phyloP scores from a whole-genome alignment of 2,113 vertebrate species.

The Eurypyga helias region DNA sequence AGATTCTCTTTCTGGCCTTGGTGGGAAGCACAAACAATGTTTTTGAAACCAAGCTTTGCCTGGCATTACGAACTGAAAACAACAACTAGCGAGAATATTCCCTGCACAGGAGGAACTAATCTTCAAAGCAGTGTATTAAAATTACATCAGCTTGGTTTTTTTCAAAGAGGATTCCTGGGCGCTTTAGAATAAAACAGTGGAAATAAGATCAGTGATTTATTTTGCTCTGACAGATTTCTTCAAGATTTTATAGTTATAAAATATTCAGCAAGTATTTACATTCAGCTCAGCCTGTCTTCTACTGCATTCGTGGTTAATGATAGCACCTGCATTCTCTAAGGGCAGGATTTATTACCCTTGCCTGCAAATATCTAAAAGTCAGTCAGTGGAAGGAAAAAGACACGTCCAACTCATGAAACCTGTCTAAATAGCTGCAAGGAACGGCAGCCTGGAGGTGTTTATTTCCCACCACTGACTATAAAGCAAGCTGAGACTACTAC shows the following conservation, averaged over 20 bases:
- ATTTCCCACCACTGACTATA: background rate
- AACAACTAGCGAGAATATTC: background rate
- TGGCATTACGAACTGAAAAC: background rate
- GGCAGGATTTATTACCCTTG: background rate
- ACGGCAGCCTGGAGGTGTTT: background rate
- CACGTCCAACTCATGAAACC: background rate
- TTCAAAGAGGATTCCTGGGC: background rate
- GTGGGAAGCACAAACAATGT: background rate
- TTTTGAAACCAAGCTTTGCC: background rate
- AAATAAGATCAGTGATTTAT: background rate
- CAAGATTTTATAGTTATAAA: background rate
- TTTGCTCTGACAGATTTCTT: background rate
- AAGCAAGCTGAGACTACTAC: background rate
- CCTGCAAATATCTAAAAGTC: conserved; percentile 7
- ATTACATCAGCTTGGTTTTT: background rate
- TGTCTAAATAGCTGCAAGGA: background rate
- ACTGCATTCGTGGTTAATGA: background rate
- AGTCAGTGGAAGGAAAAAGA: background rate
- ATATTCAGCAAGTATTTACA: background rate
- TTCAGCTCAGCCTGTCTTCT: background rate
- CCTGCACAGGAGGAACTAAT: background rate
- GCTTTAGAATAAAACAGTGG: background rate
- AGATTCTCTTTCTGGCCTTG: background rate
- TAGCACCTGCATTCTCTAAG: background rate
- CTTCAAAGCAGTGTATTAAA: background rate